Evolutionary conservation across 2,113 vertebrate species (phyloP).

Genomic region (Lates calcarifer): DNA sequence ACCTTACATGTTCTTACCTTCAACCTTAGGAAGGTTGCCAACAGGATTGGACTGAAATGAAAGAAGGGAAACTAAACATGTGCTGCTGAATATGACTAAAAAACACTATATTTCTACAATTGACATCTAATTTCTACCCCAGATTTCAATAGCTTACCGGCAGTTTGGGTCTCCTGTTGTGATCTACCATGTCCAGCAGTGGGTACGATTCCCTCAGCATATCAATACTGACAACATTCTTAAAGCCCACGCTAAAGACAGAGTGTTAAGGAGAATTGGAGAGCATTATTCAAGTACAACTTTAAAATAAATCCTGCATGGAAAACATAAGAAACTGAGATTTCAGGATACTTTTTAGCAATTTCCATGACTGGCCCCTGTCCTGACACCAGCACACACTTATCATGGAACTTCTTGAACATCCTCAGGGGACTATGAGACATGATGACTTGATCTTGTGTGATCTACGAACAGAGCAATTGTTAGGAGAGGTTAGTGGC

Average conservation of each 20-base stretch:
- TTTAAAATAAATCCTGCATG: background rate
- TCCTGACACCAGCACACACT: constrained; percentile 92
- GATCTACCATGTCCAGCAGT: constrained; percentile 92
- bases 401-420: constrained; percentile 91
- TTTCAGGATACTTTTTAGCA: constrained; percentile 89
- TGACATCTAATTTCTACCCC: background rate
- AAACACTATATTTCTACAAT: background rate
- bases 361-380: constrained; percentile 94
- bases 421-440: constrained; percentile 94
- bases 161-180: constrained; percentile 87
- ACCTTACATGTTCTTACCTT: constrained; percentile 82
- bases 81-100: background rate
- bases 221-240: constrained; percentile 89
- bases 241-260: constrained; percentile 88
- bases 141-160: constrained; percentile 78
- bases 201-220: constrained; percentile 89
- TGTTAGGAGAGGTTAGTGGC: constrained; percentile 12
- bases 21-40: constrained; percentile 88
- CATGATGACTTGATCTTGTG: constrained; percentile 92
- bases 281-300: constrained; percentile 4
- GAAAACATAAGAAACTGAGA: background rate
- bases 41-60: constrained; percentile 85
- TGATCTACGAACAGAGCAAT: constrained; percentile 83
- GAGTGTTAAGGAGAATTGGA: background rate
- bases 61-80: constrained; percentile 36